phyloP scores from a whole-genome alignment of 2,113 vertebrate species.

The Cyanoderma ruficeps region DNA sequence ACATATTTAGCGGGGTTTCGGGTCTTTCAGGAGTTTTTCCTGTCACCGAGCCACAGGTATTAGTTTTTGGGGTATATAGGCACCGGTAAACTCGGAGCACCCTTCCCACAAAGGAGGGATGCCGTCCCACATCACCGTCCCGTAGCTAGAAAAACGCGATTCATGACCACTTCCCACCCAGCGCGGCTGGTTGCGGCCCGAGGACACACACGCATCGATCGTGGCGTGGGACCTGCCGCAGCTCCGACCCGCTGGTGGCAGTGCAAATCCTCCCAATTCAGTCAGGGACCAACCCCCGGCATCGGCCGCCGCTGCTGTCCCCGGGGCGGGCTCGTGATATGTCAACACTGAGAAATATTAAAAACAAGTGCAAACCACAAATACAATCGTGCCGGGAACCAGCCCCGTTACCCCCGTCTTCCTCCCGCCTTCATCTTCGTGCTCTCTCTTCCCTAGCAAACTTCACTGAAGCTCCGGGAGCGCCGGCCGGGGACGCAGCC shows the following conservation, averaged over 20 bases:
- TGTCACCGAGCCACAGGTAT: background rate
- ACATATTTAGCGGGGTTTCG: background rate
- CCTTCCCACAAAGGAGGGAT: background rate
- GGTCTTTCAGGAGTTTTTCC: background rate
- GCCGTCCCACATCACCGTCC: background rate
- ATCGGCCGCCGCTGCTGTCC: background rate
- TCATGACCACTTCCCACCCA: too few species aligned
- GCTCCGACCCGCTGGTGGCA: too few species aligned
- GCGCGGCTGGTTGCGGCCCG: background rate
- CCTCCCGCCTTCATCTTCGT: background rate
- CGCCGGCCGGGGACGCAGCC: background rate
- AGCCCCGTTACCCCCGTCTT: too few species aligned
- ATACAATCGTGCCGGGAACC: fast-evolving
- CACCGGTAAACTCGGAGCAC: background rate
- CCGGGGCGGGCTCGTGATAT: fast-evolving
- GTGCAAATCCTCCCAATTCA: background rate
- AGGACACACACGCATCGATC: background rate
- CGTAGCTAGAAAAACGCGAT: background rate
- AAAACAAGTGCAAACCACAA: background rate
- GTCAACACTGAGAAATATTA: background rate
- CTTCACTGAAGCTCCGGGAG: background rate
- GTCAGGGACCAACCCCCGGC: background rate
- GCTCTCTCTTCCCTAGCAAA: background rate
- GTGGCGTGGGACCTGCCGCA: background rate
- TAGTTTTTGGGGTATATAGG: background rate